Evolutionary conservation across 2,888 invertebrate species (phyloP), one percentile per base, ranked within the genome.

Genomic region (Lasioglossum pauxillum): DNA sequence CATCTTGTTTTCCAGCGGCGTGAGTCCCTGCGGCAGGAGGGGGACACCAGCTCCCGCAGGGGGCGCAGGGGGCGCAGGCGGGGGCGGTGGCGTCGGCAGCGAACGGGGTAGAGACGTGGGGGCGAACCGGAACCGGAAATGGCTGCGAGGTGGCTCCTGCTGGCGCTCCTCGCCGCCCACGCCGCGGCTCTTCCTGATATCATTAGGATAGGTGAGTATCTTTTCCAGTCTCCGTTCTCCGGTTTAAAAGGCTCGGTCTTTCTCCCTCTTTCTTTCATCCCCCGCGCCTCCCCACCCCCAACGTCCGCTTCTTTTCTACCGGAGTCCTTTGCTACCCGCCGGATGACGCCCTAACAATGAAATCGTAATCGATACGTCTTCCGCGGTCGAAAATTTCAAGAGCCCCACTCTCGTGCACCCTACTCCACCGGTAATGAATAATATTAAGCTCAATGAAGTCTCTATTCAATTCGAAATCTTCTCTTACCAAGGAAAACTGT

Each of bases 161-260:
- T 94, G 90, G 92, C 92, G 90, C 92, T 93, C 89, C 90, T 93
- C 90, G 92, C 90, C 90, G 92, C 92, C 89, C 90, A 91, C 88
- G 91, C 92, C 86, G 90, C 91, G 91, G 94, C 95, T 88, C 94
- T 96, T 90, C 96, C 96, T 88, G 96, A 96, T 91, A 95, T 96
- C 90, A 96, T 96, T 92, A 95, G 96, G 92, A 96, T 96, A 94
- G 96, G 96, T 96, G 93, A 96, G 95, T 93, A 91, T 91, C 90
- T 91, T 90, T 67, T 89, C 82, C 82, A 84, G 82, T 80, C 38
- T 19, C 69, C 69, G 78, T 81, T 83, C 49, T 79, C 80, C 60
- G 53, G 73, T 53, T 84, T 86, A 88, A 88, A 89, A 76, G 83
- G 64, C 79, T 69, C 46, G 41, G 57, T 49, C 75, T 84, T 49